A percentile compares a stretch with the other conserved stretches of the same genome.
phyloP scores from a whole-genome alignment of 2,113 vertebrate species.

The Euleptes europaea region DNA sequence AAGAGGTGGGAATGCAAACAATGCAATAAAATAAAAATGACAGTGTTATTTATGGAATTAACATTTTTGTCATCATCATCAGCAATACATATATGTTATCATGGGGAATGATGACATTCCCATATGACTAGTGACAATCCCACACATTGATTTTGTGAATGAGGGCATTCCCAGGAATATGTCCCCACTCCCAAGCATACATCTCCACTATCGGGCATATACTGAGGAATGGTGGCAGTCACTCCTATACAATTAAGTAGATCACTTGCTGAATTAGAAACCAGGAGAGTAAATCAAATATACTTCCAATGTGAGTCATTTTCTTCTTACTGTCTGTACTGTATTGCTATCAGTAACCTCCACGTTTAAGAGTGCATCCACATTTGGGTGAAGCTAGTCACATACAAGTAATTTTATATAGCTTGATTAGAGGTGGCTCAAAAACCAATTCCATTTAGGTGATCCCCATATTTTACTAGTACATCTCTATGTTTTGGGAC shows the following conservation, averaged over 20 bases:
- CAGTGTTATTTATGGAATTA: neutral
- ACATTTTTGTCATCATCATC: constrained; percentile 17
- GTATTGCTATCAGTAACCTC: neutral
- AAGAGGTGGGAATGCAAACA: constrained; percentile 43
- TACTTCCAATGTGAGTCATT: neutral
- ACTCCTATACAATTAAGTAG: neutral
- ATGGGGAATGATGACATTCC: neutral
- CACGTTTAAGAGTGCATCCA: too few relatives aligned
- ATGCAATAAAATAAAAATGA: constrained; percentile 33
- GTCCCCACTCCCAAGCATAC: neutral
- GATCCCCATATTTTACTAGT: neutral
- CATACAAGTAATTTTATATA: neutral
- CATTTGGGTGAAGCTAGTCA: too few relatives aligned
- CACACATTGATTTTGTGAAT: neutral
- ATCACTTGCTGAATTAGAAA: neutral
- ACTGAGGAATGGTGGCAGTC: neutral
- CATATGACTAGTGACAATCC: neutral
- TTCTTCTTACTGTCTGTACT: too few relatives aligned
- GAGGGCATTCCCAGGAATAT: neutral
- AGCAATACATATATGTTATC: constrained; percentile 2
- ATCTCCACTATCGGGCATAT: neutral
- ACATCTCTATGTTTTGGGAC: neutral
- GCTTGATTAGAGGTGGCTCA: neutral
- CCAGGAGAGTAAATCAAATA: neutral
- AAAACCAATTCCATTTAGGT: neutral